phyloP scores from a whole-genome alignment of 2,888 invertebrate species.

The Galerucella nymphaeae region DNA sequence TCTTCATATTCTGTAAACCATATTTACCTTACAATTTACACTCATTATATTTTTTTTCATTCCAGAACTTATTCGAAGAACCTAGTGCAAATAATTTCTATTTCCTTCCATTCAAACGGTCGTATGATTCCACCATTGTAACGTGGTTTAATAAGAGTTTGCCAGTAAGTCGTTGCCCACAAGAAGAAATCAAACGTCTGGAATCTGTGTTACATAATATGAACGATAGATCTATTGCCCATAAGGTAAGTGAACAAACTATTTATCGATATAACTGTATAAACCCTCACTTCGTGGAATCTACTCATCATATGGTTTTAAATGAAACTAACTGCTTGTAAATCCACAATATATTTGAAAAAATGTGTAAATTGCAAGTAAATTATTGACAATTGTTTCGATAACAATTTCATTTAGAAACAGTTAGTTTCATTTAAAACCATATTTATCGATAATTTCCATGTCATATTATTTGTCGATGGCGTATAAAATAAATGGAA shows the following conservation, averaged over 20 bases:
- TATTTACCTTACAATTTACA: too few species aligned
- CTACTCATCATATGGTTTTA: too few species aligned
- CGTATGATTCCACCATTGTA: constrained; percentile 75
- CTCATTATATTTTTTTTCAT: constrained; percentile 20
- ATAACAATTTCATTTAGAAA: too few species aligned
- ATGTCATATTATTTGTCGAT: not conserved
- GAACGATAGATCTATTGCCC: constrained; percentile 64
- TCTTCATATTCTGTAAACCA: too few species aligned
- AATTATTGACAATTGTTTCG: too few species aligned
- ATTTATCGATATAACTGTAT: too few species aligned
- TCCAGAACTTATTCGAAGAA: constrained; percentile 80
- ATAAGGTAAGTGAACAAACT: constrained; percentile 64
- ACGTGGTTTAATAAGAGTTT: constrained; percentile 86
- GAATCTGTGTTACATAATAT: constrained; percentile 76
- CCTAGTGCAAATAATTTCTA: constrained; percentile 78
- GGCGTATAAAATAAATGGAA: too few species aligned
- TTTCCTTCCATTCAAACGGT: constrained; percentile 75
- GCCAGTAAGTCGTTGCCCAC: constrained; percentile 79
- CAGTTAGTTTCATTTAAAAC: too few species aligned
- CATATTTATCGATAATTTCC: constrained; percentile 9
- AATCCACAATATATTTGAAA: too few species aligned
- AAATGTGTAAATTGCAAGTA: too few species aligned
- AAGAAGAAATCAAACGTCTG: constrained; percentile 78
- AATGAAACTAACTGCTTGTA: too few species aligned
- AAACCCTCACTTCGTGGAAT: too few species aligned